A percentile compares a stretch with the other conserved stretches of the same genome.
phyloP scores from a whole-genome alignment of 2,797 vertebrate species.

The Silurus lanzhouensis region DNA sequence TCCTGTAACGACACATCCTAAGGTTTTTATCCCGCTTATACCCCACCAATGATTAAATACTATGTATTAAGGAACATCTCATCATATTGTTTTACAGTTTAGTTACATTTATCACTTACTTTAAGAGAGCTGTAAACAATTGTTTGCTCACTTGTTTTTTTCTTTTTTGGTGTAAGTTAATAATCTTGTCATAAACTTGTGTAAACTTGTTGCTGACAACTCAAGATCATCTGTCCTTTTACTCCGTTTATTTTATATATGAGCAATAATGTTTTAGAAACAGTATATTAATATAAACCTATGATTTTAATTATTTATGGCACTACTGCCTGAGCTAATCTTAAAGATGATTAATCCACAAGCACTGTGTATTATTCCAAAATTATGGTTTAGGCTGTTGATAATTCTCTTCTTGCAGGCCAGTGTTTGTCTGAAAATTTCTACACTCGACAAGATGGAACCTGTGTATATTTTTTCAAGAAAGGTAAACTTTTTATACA shows the following conservation, averaged over 20 bases:
- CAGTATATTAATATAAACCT: background rate
- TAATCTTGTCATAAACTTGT: background rate
- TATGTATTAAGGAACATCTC: background rate
- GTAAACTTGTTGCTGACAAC: no score
- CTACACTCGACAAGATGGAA: constrained; percentile 90
- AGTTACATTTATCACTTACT: background rate
- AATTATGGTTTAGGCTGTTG: background rate
- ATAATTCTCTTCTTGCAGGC: constrained; percentile 67
- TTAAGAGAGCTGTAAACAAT: background rate
- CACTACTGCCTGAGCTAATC: background rate
- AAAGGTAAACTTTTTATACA: constrained; percentile 76
- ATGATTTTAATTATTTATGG: background rate
- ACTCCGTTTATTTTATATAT: background rate
- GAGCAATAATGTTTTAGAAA: background rate
- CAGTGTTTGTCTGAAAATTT: constrained; percentile 90
- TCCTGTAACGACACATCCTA: background rate
- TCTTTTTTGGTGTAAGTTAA: background rate
- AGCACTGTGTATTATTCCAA: background rate
- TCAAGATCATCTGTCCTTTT: background rate
- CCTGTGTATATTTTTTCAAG: constrained; percentile 91
- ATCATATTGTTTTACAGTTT: background rate
- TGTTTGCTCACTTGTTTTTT: background rate
- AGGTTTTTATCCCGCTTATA: background rate
- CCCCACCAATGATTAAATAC: background rate
- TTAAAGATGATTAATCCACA: background rate